phyloP scores from a whole-genome alignment of 1,140 invertebrate genomes.

The Cryptotermes secundus region DNA sequence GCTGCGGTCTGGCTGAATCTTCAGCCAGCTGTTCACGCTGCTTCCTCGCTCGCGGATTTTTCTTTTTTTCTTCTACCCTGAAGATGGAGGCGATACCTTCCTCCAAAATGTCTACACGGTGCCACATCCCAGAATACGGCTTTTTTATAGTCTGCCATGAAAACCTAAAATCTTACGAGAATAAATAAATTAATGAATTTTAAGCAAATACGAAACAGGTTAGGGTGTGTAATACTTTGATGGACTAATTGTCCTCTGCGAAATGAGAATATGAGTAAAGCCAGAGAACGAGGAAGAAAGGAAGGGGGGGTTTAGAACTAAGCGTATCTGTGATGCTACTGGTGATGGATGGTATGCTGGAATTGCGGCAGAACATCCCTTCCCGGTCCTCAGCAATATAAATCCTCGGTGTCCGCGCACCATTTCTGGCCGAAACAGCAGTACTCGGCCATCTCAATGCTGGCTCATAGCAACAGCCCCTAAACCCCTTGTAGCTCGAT shows the following conservation, averaged over 20 bases:
- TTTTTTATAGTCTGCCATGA: no score
- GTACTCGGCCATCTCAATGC: neutral
- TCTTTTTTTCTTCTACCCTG: no score
- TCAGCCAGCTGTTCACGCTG: no score
- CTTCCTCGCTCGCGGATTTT: no score
- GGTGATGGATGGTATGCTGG: conserved; percentile 1
- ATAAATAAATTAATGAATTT: no score
- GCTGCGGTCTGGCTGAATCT: no score
- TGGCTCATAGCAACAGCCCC: neutral
- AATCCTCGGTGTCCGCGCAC: neutral
- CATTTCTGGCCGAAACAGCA: neutral
- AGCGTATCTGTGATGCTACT: neutral
- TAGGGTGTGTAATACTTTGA: neutral
- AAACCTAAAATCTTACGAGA: no score
- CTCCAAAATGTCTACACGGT: no score
- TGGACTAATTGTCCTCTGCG: neutral
- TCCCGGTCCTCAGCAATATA: neutral
- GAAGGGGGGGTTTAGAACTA: neutral
- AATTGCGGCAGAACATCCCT: neutral
- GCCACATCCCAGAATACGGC: no score
- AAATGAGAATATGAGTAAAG: neutral
- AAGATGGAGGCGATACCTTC: no score
- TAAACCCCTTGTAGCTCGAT: neutral
- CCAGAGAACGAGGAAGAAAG: neutral
- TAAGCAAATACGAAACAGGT: no score